phyloP scores from a whole-genome alignment of 2,113 vertebrate genomes.

The Neodon shergylaensis region DNA sequence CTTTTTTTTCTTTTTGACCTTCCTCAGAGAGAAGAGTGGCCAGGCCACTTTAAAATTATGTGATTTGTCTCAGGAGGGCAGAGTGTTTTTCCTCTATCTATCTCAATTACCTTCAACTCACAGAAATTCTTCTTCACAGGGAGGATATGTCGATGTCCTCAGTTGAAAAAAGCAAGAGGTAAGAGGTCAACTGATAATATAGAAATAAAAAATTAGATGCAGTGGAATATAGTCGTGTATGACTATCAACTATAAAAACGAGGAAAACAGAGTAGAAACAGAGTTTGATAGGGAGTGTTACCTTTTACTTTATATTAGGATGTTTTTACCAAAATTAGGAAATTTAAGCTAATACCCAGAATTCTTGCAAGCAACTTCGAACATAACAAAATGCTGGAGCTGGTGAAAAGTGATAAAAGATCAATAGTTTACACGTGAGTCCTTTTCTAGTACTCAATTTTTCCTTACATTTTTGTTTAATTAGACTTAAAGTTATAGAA shows the following conservation, averaged over 20 bases:
- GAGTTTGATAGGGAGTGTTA: neutral
- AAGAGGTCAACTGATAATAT: neutral
- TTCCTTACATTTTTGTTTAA: neutral
- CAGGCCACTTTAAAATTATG: neutral
- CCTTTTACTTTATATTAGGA: neutral
- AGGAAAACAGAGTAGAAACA: neutral
- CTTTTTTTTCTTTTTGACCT: neutral
- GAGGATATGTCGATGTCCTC: neutral
- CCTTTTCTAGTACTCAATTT: neutral
- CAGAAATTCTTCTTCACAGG: neutral
- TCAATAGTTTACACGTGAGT: neutral
- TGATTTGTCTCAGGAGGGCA: neutral
- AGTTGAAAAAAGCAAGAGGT: neutral
- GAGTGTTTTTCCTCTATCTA: neutral
- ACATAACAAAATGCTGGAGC: neutral
- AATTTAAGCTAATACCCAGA: neutral
- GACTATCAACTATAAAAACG: neutral
- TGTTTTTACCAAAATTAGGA: neutral
- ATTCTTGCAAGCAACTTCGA: neutral
- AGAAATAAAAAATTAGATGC: neutral
- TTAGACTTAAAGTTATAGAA: conserved; percentile 17
- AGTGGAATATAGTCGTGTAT: neutral
- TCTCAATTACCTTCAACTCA: neutral
- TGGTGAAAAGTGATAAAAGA: neutral
- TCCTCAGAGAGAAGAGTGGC: neutral